phyloP scores from a whole-genome alignment of 2,113 vertebrate species.

The Psophia crepitans region DNA sequence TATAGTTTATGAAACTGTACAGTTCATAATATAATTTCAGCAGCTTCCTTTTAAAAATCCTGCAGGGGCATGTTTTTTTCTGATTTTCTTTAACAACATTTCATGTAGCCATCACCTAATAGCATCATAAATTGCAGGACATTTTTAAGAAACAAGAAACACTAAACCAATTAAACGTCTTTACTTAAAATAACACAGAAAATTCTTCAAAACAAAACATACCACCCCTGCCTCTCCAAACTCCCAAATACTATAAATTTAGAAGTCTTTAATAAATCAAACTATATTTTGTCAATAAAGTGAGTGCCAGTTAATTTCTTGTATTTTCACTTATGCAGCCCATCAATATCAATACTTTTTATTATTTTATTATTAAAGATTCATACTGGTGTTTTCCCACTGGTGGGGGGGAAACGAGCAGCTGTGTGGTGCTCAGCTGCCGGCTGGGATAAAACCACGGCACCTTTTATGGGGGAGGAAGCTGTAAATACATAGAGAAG shows the following conservation, averaged over 20 bases:
- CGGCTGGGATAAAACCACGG: too few species aligned
- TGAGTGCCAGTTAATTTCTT: not conserved
- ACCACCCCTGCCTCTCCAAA: not conserved
- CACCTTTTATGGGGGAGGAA: rapidly evolving
- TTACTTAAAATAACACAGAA: not conserved
- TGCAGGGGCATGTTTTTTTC: not conserved
- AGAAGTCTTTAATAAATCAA: not conserved
- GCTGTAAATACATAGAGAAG: not conserved
- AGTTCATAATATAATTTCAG: not conserved
- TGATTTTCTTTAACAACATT: not conserved
- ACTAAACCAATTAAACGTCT: not conserved
- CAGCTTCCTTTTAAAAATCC: not conserved
- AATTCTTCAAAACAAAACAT: not conserved
- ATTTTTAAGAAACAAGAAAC: not conserved
- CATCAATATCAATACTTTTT: not conserved
- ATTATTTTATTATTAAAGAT: not conserved
- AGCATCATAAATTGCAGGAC: not conserved
- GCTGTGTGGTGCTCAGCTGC: too few species aligned
- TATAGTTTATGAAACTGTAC: not conserved
- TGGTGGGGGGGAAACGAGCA: rapidly evolving
- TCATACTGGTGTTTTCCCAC: not conserved
- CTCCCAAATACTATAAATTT: not conserved
- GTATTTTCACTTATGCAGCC: not conserved
- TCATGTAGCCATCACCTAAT: not conserved
- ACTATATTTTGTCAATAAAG: not conserved